Base-by-base conservation (phyloP, 1,140 invertebrate species). In the Meloidogyne exigua region DNA sequence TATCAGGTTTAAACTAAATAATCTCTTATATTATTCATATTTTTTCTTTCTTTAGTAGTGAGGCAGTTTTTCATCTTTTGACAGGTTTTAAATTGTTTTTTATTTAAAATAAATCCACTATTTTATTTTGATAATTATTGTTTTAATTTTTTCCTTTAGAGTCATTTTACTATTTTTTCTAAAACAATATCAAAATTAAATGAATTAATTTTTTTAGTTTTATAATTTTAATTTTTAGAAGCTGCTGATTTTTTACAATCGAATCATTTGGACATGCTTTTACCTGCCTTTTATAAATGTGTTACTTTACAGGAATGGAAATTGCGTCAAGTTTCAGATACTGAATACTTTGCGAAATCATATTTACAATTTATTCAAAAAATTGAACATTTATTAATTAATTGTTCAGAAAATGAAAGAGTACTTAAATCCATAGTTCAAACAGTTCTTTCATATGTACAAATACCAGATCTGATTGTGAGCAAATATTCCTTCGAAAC, bases 161-260 rank as follows among this genome's bases (percentile, higher is more conserved):
- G 7, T 32, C 7, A 32, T 32, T 3, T 32, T 32, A 32, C 7
- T 3, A 32, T 32, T 32, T 32, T 2, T 32, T 32, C 28, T 32
- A 32, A 7, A 32, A 32, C 28, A 2, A 3, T 3, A 39, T 39
- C 36, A 39, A 39, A 39, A 39, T 4, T 39, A 10, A 39, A 39
- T n/a, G n/a, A n/a, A n/a, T n/a, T n/a, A 4, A 39, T 39, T 39
- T 39, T 3, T 32, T 32, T 18, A 15, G 4, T 1, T 18, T 18
- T 49, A 18, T 49, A 42, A 44, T 15, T 57, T 57, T n/a, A 57
- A 57, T 57, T 57, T 57, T 57, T 57, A 74, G 74, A 75, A 11
- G 26, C 74, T 23, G 74, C 74, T 25, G 70, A 74, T 39, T 75
- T 70, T 64, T 23, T 75, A 12, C 49, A 44, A 25, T 49, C 18